A percentile compares a stretch with the other conserved stretches of the same genome.
phyloP scores from a whole-genome alignment of 2,888 invertebrate species.

The Archips xylosteana region DNA sequence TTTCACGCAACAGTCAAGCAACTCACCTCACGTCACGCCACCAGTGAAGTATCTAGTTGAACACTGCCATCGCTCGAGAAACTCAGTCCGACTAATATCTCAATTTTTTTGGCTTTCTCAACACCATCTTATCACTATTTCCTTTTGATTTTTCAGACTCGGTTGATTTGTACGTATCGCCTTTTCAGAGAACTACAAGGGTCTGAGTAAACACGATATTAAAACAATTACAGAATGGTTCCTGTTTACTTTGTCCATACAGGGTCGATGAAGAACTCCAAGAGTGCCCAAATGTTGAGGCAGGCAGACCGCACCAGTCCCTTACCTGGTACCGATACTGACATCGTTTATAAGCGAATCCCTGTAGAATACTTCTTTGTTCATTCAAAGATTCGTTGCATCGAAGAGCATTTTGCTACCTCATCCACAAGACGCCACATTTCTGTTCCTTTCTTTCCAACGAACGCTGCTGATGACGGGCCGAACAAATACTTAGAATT shows the following conservation, averaged over 20 bases:
- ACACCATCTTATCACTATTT: slow-evolving; percentile 49
- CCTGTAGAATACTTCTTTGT: slow-evolving; percentile 75
- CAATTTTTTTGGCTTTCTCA: slow-evolving; percentile 61
- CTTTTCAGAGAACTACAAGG: slow-evolving; percentile 54
- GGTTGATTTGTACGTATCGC: slow-evolving; percentile 47
- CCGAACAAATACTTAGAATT: slow-evolving; percentile 56
- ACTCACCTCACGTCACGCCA: slow-evolving; percentile 52
- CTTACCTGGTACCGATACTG: slow-evolving; percentile 83
- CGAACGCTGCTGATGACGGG: slow-evolving; percentile 71
- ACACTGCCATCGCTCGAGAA: slow-evolving; percentile 47
- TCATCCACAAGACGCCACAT: slow-evolving; percentile 65
- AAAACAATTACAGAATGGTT: slow-evolving; percentile 70
- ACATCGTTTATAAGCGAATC: slow-evolving; percentile 72
- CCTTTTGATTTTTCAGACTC: slow-evolving; percentile 43
- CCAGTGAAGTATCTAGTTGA: slow-evolving; percentile 43
- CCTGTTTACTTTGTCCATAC: slow-evolving; percentile 83
- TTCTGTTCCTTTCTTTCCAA: slow-evolving; percentile 58
- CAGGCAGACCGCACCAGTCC: slow-evolving; percentile 87
- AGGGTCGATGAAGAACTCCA: slow-evolving; percentile 88
- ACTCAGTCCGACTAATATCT: slow-evolving; percentile 51
- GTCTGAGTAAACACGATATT: slow-evolving; percentile 55
- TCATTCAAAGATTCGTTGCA: slow-evolving; percentile 65
- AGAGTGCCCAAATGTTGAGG: slow-evolving; percentile 88
- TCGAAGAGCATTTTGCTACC: slow-evolving; percentile 65
- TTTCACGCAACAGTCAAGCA: slow-evolving; percentile 51